Base-by-base conservation (phyloP, 2,113 vertebrate species). In the Halcyon senegalensis region DNA sequence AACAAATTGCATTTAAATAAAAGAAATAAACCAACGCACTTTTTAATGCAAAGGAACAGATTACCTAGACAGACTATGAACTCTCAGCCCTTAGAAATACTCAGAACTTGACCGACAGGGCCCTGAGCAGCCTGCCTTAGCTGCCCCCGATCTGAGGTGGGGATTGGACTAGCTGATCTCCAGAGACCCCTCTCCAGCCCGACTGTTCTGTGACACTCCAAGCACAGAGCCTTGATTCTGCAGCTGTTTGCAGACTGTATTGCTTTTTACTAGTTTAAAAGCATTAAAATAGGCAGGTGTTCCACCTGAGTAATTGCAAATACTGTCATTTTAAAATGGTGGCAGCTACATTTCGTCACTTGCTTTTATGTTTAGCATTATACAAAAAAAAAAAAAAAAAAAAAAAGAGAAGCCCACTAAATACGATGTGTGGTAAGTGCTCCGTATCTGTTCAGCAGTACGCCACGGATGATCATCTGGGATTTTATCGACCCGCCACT, bases 401-500 rank as follows among this genome's bases (percentile, higher is more conserved):
- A 48, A 21, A 48, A 48, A 27, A 27, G 7, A 58, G 16, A 8
- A 48, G 7, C 10, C 4, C 24, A 39, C 46, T 82, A 46, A 31
- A 62, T 30, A 30, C 10, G 75, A 48, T 0, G 6, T 41, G 92
- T 30, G 23, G 14, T 41, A 23, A 56, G 33, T 16, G 60, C 74
- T 89, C 87, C 79, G 30, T 62, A 69, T 43, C 75, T 67, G 16
- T 50, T 41, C 56, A 94, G 80, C 84, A 69, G 68, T 21, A 9
- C 33, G 50, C 31, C 51, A 62, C 44, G 50, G 37, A 53, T 44
- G 37, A 88, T 90, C 97, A 94, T 14, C 58, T 53, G 95, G 95
- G 94, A 97, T 97, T 98, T 97, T 66, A 90, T 76, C 25, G 11
- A 58, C 41, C 81, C 7, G 53, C 43, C 82, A 44, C 87, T 88